Conservation (phyloP, 1,140 invertebrate species). For the Cyphomyrmex costatus region DNA sequence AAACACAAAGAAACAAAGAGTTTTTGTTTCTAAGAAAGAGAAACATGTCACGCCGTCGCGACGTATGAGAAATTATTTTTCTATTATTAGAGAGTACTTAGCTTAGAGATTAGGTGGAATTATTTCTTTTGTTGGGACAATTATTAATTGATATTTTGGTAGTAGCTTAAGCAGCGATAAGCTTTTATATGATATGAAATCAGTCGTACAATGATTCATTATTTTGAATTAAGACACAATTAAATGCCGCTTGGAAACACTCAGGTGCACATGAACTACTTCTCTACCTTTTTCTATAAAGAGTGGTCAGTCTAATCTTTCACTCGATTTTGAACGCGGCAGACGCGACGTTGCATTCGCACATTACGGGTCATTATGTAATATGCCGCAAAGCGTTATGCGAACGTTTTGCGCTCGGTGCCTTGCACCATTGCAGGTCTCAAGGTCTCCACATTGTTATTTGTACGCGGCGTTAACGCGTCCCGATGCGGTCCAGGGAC, state of each 20-base stretch:
- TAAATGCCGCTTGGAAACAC: not conserved
- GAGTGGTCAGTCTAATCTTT: constrained; percentile 64
- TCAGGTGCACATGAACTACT: not conserved
- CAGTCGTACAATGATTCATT: constrained; percentile 35
- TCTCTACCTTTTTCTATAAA: constrained; percentile 54
- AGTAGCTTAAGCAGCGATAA: constrained; percentile 42
- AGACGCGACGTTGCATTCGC: constrained; percentile 69
- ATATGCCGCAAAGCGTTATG: constrained; percentile 76
- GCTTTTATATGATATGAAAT: constrained; percentile 45
- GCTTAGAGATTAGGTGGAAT: constrained; percentile 25
- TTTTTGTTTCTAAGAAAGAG: not conserved
- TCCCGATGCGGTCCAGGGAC: constrained; percentile 76
- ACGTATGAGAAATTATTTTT: constrained; percentile 45
- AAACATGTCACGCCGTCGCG: constrained; percentile 50
- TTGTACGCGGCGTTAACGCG: constrained; percentile 83
- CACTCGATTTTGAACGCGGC: constrained; percentile 52
- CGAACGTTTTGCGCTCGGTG: constrained; percentile 83
- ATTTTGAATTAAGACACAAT: constrained; percentile 61
- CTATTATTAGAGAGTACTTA: not conserved
- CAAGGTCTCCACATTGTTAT: constrained; percentile 86
- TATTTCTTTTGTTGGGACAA: constrained; percentile 1
- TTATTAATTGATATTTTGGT: constrained; percentile 53
- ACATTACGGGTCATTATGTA: constrained; percentile 82
- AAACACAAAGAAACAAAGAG: too few species aligned
- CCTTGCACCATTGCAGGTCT: constrained; percentile 79